Base-by-base conservation (phyloP, 2,113 vertebrate species). In the Benitochromis conjunctus region DNA sequence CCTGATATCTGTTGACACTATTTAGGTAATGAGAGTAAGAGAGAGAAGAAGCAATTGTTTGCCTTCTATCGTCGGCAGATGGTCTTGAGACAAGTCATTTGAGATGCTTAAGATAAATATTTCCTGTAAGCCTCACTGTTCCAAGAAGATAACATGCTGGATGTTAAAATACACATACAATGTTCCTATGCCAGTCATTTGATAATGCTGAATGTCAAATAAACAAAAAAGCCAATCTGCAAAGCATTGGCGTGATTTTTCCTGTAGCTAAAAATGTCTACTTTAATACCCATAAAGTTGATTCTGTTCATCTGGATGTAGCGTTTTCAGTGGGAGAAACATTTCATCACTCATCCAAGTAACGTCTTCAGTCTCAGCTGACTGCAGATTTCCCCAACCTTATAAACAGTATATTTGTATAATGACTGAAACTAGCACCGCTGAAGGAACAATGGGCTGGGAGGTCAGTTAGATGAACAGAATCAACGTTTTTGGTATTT, bases 121-220 rank as follows among this genome's bases (percentile, higher is more conserved):
- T 92, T 92, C 86, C 85, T 88, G 71, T 83, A 26, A 81, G 74
- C 19, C 21, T 85, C 21, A 19, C 31, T 71, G 19, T 83, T 80
- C 29, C 74, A 80, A 55, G 16, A 38, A 83, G 64, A 82, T 82
- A 87, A 56, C 43, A 10, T 5, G 7, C 14, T 54, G 79, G 69
- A 86, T 55, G 79, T 38, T 80, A 54, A 81, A 90, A 36, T 79
- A 53, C 64, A 84, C 79, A 84, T 81, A 19, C 54, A 84, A 38
- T 84, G 76, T 91, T 92, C 85, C 69, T 78, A 78, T 92, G 89
- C 13, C 79, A 85, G 86, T 90, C 82, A 89, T 83, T 89, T 66
- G 43, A 43, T 76, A 77, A 86, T 88, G 86, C 19, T 88, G 34
- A 90, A 89, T 87, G 82, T 82, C 77, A 90, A 89, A 89, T 84